Percentiles rank a stretch among this genome's conserved stretches.
Evolutionary conservation across 2,888 invertebrate genomes (phyloP).

Genomic region (Hipparchia semele): DNA sequence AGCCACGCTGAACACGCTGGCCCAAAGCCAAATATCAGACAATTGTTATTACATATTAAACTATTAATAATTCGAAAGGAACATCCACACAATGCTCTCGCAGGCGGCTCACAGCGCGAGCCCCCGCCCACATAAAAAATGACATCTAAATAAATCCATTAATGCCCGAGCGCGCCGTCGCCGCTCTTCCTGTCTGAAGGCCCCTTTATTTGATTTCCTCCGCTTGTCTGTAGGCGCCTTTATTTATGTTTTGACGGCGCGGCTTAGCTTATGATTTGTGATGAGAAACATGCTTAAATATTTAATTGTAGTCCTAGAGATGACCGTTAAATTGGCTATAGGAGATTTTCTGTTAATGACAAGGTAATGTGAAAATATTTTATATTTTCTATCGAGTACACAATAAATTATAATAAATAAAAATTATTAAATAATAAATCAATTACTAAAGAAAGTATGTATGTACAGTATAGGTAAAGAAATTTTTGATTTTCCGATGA

Average conservation of each 20-base stretch:
- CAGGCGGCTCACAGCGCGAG: slow-evolving; percentile 69
- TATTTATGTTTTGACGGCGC: slow-evolving; percentile 76
- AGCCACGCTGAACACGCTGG: no score
- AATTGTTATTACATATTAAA: neutral
- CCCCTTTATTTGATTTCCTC: slow-evolving; percentile 69
- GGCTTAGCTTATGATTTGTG: slow-evolving; percentile 68
- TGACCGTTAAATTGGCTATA: neutral
- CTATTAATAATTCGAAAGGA: slow-evolving; percentile 35
- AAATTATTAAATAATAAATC: no score
- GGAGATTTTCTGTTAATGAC: neutral
- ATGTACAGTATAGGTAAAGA: no score
- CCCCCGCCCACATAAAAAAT: slow-evolving; percentile 83
- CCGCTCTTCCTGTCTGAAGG: slow-evolving; percentile 74
- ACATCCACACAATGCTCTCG: slow-evolving; percentile 60
- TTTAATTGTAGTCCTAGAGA: slow-evolving; percentile 38
- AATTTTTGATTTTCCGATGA: no score
- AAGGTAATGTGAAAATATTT: neutral
- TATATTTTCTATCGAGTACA: no score
- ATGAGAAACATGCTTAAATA: slow-evolving; percentile 59
- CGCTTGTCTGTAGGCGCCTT: slow-evolving; percentile 70
- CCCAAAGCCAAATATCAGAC: no score
- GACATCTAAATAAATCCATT: slow-evolving; percentile 84
- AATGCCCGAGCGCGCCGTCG: slow-evolving; percentile 54
- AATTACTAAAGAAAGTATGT: no score
- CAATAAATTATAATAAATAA: no score